Conservation (phyloP, 2,888 invertebrate genomes). For the Phania funesta region DNA sequence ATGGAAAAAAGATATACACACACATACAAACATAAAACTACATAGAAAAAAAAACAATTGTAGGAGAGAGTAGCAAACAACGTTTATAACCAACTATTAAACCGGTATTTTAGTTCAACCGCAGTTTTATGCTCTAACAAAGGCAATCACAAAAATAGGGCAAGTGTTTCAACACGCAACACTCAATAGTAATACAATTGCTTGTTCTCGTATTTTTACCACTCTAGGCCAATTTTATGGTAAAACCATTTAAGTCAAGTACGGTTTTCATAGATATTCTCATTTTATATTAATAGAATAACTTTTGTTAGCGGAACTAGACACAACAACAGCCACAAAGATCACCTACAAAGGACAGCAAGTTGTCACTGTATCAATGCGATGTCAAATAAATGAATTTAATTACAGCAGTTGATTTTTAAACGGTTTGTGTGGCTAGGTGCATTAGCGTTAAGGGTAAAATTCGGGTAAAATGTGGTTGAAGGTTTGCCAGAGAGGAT, state of each 20-base stretch:
- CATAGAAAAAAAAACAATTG: neutral
- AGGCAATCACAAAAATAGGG: neutral
- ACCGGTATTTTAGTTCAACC: slow-evolving; percentile 7
- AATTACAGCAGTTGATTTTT: too few species aligned
- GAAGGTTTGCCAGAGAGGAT: too few species aligned
- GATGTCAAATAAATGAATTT: too few species aligned
- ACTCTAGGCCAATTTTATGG: neutral
- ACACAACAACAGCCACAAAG: slow-evolving; percentile 6
- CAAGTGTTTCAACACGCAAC: neutral
- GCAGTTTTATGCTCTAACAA: neutral
- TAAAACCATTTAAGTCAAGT: slow-evolving; percentile 19
- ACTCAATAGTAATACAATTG: neutral
- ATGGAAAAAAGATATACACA: neutral
- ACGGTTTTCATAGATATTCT: neutral
- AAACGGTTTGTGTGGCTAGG: too few species aligned
- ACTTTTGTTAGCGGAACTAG: slow-evolving; percentile 18
- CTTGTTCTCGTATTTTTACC: neutral
- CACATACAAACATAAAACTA: neutral
- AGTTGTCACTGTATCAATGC: neutral
- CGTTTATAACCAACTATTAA: slow-evolving; percentile 6
- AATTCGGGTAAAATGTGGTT: too few species aligned
- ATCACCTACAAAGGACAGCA: neutral
- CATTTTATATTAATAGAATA: slow-evolving; percentile 34
- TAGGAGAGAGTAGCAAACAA: neutral
- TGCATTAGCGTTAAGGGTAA: too few species aligned